Evolutionary conservation across 2,113 vertebrate species (phyloP).

Genomic region (Lucifuga dentata): DNA sequence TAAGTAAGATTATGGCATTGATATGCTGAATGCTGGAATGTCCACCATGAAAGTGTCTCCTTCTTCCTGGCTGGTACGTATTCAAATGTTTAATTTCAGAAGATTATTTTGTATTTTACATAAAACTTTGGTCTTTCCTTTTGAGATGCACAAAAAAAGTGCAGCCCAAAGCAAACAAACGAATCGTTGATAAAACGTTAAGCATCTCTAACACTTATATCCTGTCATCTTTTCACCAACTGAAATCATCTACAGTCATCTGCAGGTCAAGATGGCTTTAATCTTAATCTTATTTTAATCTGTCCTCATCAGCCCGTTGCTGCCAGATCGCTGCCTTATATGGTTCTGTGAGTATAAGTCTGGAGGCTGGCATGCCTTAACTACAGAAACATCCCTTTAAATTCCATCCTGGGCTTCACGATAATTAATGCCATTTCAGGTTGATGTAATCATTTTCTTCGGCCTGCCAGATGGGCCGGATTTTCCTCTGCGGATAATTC

Average conservation of each 20-base stretch:
- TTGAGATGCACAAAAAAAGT: too few species aligned
- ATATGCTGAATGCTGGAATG: too few species aligned
- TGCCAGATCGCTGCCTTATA: conserved; percentile 14
- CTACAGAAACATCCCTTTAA: conserved; percentile 35
- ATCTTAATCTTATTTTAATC: conserved; percentile 45
- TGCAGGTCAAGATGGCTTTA: not conserved
- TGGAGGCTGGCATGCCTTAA: conserved; percentile 18
- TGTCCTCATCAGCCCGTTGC: not conserved
- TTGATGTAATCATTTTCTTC: conserved; percentile 42
- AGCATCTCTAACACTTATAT: not conserved
- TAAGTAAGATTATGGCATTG: too few species aligned
- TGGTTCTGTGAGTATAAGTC: conserved; percentile 1
- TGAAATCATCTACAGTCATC: not conserved
- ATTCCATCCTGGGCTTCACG: conserved; percentile 4
- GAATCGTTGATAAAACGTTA: too few species aligned
- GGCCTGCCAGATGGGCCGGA: conserved; percentile 41
- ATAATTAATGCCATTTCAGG: conserved; percentile 35
- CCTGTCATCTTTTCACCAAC: not conserved
- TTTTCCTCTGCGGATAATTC: conserved; percentile 10
- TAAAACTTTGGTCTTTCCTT: too few species aligned
- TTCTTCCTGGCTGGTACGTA: too few species aligned
- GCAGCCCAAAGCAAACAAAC: too few species aligned
- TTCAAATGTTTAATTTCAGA: too few species aligned
- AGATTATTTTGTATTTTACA: too few species aligned
- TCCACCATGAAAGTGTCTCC: too few species aligned